Evolutionary conservation across 2,113 vertebrate species (phyloP).

Genomic region (Antigone vipio): DNA sequence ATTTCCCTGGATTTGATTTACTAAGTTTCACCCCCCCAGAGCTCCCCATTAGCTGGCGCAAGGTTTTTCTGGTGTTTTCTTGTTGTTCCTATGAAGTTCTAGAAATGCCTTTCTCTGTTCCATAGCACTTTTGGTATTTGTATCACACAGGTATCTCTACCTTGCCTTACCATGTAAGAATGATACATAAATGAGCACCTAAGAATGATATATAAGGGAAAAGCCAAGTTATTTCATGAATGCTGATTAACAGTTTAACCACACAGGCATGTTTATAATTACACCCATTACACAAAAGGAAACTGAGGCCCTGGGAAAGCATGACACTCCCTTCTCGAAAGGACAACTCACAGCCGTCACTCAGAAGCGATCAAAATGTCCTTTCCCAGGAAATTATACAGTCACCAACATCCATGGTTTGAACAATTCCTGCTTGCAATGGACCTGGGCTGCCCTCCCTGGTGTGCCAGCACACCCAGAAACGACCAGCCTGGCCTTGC

Average conservation of each 20-base stretch:
- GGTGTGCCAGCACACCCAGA: not conserved
- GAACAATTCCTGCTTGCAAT: not conserved
- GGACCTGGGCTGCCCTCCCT: not conserved
- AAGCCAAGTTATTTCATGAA: not conserved
- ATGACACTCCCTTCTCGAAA: not conserved
- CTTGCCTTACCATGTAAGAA: not conserved
- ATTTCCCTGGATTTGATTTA: not conserved
- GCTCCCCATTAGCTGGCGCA: rapidly evolving
- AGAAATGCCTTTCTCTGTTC: not conserved
- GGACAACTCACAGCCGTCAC: not conserved
- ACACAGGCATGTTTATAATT: not conserved
- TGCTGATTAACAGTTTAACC: not conserved
- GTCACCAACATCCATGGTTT: not conserved
- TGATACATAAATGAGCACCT: not conserved
- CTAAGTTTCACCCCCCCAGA: not conserved
- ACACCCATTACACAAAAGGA: not conserved
- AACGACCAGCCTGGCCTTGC: not conserved
- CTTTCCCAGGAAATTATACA: not conserved
- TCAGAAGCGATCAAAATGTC: not conserved
- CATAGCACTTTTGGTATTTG: rapidly evolving
- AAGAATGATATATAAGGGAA: not conserved
- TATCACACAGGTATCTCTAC: not conserved
- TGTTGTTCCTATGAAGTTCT: not conserved
- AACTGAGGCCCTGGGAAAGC: not conserved
- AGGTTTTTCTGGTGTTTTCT: not conserved